phyloP scores from a whole-genome alignment of 1,140 invertebrate species.

The Hycleus cichorii region DNA sequence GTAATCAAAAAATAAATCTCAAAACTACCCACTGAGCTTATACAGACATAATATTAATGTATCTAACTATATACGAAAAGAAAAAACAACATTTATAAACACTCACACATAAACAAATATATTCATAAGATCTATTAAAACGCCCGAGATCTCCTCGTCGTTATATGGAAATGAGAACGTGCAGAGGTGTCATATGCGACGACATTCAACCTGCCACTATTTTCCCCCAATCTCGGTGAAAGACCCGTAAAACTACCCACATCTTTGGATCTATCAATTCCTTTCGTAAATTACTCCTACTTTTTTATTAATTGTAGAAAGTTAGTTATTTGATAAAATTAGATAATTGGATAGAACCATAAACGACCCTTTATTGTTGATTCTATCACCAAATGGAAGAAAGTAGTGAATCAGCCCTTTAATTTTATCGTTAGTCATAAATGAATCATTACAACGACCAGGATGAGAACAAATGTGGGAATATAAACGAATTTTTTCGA shows the following conservation, averaged over 20 bases:
- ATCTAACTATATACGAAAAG: no score
- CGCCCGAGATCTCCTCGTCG: background rate
- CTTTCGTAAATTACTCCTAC: background rate
- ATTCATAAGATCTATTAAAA: no score
- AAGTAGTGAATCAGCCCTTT: background rate
- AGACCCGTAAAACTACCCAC: slow-evolving; percentile 14
- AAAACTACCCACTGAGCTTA: no score
- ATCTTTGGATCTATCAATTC: slow-evolving; percentile 5
- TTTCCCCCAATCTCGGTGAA: slow-evolving; percentile 21
- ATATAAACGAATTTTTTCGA: no score
- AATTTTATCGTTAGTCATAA: background rate
- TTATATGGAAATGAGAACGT: slow-evolving; percentile 14
- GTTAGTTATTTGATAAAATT: background rate
- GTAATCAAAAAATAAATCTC: no score
- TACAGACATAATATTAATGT: no score
- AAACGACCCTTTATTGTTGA: no score
- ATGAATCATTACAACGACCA: no score
- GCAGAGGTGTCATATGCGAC: slow-evolving; percentile 24
- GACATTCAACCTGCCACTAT: slow-evolving; percentile 27
- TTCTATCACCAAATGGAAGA: background rate
- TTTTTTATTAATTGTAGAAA: background rate
- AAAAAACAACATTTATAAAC: no score
- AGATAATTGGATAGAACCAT: background rate
- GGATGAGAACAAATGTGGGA: no score
- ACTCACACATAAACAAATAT: no score